Evolutionary conservation across 2,797 vertebrate species (phyloP), one percentile per base, ranked within the genome.

Genomic region (Danio kyathit): DNA sequence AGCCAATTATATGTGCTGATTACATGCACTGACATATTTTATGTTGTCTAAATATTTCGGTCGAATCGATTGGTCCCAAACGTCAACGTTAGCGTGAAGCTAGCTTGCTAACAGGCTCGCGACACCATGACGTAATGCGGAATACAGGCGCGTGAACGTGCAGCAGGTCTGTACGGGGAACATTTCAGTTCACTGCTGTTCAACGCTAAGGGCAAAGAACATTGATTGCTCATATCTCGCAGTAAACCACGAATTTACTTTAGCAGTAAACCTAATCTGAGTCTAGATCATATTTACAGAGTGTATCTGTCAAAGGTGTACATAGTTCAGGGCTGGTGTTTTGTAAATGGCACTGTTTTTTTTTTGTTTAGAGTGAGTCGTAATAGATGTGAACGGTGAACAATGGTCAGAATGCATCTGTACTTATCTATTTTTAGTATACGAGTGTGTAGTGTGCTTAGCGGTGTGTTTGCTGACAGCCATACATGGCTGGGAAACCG

Each of bases 361-460:
- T 54, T 65, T n/a, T 44, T 79, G 29, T 17, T 12, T 4, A 7
- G 54, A 52, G 16, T 79, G 29, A 43, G 16, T 5, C 43, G 66
- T 38, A 19, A 59, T 63, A 61, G 13, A 79, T 74, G 11, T 44
- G 65, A 44, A 19, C 49, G 43, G n/a, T 57, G 65, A 82, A 82
- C 69, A 63, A 19, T 74, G 43, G 7, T 38, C 60, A 38, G 78
- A 80, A 57, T 40, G 52, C 49, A 70, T 87, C 66, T 84, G 82
- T 67, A 74, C 44, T 87, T 79, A 82, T 77, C 91, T 94, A 94
- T 93, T 91, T 93, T 91, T 94, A 92, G 90, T 43, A 52, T 81
- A 79, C 44, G 82, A 76, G 67, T 84, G 87, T 61, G 83, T 69
- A 66, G 78, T 69, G 51, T 79, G 52, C 89, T 61, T 87, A 85